Evolutionary conservation across 1,140 invertebrate genomes (phyloP).

Genomic region (Aphidius ervi): DNA sequence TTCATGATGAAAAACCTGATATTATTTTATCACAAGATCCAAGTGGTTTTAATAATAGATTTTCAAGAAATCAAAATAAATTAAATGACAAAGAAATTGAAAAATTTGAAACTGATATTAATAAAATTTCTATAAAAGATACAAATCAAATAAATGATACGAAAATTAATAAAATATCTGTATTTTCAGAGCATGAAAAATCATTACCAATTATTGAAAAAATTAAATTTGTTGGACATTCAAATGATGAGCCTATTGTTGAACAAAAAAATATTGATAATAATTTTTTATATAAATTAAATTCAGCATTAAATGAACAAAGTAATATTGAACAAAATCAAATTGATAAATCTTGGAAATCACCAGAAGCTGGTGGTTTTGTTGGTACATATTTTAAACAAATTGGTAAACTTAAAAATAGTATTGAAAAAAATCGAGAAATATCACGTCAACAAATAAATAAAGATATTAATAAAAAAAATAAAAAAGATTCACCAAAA

Average conservation of each 20-base stretch:
- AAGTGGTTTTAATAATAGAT: constrained; percentile 31
- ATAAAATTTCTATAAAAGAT: background rate
- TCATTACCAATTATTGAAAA: constrained; percentile 29
- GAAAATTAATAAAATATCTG: constrained; percentile 1
- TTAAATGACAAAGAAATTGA: constrained; percentile 21
- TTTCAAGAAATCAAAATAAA: constrained; percentile 30
- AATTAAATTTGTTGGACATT: constrained; percentile 36
- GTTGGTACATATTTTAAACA: constrained; percentile 44
- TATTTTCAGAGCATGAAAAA: constrained; percentile 5
- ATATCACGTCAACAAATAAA: constrained; percentile 22
- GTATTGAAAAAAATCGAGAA: constrained; percentile 39
- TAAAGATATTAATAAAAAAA: constrained; percentile 6
- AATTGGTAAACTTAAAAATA: constrained; percentile 39
- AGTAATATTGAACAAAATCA: constrained; percentile 9
- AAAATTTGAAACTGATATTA: too few species aligned
- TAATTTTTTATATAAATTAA: constrained; percentile 35
- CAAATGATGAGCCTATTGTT: constrained; percentile 19
- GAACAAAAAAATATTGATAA: constrained; percentile 28
- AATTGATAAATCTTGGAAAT: constrained; percentile 21
- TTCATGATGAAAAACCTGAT: constrained; percentile 29
- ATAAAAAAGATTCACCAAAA: constrained; percentile 14
- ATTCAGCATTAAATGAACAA: constrained; percentile 9
- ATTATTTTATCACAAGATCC: constrained; percentile 32
- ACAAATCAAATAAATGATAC: too few species aligned
- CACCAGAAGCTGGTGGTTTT: constrained; percentile 32